Evolutionary conservation across 2,113 vertebrate genomes (phyloP).

Genomic region (Falcunculus frontatus): DNA sequence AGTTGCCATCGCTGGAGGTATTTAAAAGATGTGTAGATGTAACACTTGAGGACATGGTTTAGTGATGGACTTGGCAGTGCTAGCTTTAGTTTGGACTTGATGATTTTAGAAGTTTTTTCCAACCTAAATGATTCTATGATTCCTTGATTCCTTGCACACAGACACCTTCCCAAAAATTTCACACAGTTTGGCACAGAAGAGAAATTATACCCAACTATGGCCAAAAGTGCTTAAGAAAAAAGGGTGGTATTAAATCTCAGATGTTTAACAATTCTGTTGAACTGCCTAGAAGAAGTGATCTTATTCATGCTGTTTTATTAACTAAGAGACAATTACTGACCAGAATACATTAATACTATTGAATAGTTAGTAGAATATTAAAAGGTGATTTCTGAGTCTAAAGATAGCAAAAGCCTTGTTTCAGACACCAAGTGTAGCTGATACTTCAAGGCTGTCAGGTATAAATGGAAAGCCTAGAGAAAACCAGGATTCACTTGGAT

Average conservation of each 20-base stretch:
- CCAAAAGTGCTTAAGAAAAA: not conserved
- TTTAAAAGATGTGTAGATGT: not conserved
- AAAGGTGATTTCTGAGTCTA: not conserved
- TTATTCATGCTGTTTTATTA: not conserved
- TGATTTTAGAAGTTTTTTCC: not conserved
- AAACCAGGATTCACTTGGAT: not conserved
- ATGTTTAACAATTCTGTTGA: not conserved
- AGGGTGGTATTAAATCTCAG: not conserved
- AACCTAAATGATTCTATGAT: not conserved
- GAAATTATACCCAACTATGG: not conserved
- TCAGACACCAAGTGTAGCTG: not conserved
- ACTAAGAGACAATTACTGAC: not conserved
- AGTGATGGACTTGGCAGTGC: not conserved
- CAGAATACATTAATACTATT: not conserved
- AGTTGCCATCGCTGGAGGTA: not conserved
- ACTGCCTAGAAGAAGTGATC: not conserved
- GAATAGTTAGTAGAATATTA: not conserved
- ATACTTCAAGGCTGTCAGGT: not conserved
- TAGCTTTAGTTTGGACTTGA: not conserved
- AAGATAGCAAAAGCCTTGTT: not conserved
- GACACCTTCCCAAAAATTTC: not conserved
- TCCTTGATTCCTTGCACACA: not conserved
- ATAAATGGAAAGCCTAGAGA: not conserved
- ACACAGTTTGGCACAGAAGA: not conserved
- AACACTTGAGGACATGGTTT: not conserved